Evolutionary conservation across 2,888 invertebrate genomes (phyloP).

Genomic region (Dicyrtoma fusca): DNA sequence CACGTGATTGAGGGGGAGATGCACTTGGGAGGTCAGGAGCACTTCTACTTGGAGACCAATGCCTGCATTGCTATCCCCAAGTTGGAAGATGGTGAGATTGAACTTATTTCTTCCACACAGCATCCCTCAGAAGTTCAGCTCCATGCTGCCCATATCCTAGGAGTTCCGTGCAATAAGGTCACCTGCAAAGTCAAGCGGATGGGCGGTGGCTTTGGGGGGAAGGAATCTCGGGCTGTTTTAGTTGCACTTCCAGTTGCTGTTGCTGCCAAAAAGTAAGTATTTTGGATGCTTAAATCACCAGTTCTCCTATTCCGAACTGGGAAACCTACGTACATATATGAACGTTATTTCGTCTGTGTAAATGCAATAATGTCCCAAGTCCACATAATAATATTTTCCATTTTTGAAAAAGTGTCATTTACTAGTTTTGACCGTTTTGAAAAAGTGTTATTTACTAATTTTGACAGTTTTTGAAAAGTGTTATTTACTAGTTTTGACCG

Average conservation of each 20-base stretch:
- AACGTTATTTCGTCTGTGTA: no score
- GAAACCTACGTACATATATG: no score
- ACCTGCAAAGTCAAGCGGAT: slow-evolving; percentile 63
- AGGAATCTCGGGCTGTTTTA: slow-evolving; percentile 75
- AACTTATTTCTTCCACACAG: slow-evolving; percentile 82
- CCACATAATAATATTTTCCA: no score
- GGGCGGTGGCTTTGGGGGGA: slow-evolving; percentile 94
- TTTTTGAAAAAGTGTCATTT: no score
- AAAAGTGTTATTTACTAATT: no score
- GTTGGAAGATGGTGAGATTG: slow-evolving; percentile 80
- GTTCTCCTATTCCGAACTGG: no score
- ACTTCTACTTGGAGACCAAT: slow-evolving; percentile 90
- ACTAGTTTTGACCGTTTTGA: no score
- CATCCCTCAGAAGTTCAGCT: slow-evolving; percentile 61
- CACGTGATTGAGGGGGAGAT: slow-evolving; percentile 78
- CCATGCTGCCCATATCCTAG: slow-evolving; percentile 58
- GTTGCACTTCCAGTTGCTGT: slow-evolving; percentile 76
- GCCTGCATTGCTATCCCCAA: slow-evolving; percentile 61
- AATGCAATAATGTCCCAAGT: no score
- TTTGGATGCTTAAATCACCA: no score
- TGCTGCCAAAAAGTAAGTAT: slow-evolving; percentile 72
- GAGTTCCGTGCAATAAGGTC: slow-evolving; percentile 59
- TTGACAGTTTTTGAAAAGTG: no score
- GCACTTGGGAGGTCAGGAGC: slow-evolving; percentile 91
- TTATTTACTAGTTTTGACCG: no score